A percentile compares a stretch with the other conserved stretches of the same genome.
phyloP scores from a whole-genome alignment of 2,888 invertebrate genomes.

The Sphaerophoria rueppellii region DNA sequence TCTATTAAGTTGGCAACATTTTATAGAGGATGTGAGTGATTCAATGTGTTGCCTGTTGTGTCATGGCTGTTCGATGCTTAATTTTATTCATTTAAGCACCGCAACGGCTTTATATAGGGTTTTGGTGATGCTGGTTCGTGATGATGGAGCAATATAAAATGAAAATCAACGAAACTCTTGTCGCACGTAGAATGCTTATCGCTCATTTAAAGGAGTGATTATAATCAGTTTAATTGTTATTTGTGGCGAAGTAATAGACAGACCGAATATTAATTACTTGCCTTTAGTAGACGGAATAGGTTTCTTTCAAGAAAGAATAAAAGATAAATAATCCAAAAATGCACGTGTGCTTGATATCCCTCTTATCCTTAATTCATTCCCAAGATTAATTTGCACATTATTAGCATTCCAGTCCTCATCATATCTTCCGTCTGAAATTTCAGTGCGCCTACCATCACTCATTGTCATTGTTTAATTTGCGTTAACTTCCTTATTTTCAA shows the following conservation, averaged over 20 bases:
- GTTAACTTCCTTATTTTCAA: not conserved
- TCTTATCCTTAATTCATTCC: no score
- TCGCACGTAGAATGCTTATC: conserved; percentile 27
- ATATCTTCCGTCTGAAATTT: not conserved
- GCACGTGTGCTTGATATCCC: no score
- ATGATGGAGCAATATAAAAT: conserved; percentile 43
- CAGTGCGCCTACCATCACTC: not conserved
- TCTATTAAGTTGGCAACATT: not conserved
- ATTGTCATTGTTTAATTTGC: conserved; percentile 14
- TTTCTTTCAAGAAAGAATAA: no score
- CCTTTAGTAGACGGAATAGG: no score
- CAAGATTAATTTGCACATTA: not conserved
- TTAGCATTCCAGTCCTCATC: not conserved
- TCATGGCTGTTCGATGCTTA: conserved; percentile 52
- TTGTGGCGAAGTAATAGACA: not conserved
- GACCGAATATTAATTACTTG: not conserved
- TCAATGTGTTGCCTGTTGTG: conserved; percentile 32
- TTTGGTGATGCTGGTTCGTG: conserved; percentile 20
- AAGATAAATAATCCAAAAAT: no score
- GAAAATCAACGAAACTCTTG: conserved; percentile 9
- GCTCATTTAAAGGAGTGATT: conserved; percentile 44
- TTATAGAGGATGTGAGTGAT: conserved; percentile 25
- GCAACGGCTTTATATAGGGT: conserved; percentile 29
- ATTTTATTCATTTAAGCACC: conserved; percentile 67
- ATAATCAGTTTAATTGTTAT: conserved; percentile 57